A percentile compares a stretch with the other conserved stretches of the same genome.
phyloP scores from a whole-genome alignment of 2,113 vertebrate species.

The Passer montanus region DNA sequence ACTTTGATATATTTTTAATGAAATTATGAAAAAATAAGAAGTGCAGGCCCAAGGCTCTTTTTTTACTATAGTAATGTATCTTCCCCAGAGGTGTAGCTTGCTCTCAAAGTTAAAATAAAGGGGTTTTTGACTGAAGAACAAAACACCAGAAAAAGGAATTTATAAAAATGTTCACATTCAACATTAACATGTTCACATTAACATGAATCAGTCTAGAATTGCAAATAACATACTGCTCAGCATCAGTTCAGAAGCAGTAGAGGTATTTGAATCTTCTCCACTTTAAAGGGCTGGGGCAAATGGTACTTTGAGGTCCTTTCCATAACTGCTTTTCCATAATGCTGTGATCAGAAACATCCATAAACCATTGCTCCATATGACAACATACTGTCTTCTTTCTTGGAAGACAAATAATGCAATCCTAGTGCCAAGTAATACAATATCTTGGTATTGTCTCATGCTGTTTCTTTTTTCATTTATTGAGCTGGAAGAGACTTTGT shows the following conservation, averaged over 20 bases:
- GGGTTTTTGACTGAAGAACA: neutral
- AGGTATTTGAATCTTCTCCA: neutral
- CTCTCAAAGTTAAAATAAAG: neutral
- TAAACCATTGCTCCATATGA: neutral
- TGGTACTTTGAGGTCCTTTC: neutral
- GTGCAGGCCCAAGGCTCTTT: neutral
- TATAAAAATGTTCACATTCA: neutral
- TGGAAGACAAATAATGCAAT: constrained; percentile 5
- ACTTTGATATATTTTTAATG: neutral
- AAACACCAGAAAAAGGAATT: neutral
- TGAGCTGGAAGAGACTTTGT: neutral
- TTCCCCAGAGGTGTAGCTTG: neutral
- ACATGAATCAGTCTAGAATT: neutral
- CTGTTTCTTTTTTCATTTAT: neutral
- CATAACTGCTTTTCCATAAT: neutral
- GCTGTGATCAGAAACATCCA: neutral
- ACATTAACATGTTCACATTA: neutral
- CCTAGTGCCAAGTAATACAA: neutral
- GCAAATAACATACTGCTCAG: neutral
- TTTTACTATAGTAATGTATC: neutral
- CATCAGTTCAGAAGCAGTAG: neutral
- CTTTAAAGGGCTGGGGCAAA: neutral
- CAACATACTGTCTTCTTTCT: neutral
- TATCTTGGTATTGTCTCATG: neutral
- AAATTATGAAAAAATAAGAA: neutral